Evolutionary conservation across 2,797 vertebrate species (phyloP), one percentile per base, ranked within the genome.

Genomic region (Chelmon rostratus): DNA sequence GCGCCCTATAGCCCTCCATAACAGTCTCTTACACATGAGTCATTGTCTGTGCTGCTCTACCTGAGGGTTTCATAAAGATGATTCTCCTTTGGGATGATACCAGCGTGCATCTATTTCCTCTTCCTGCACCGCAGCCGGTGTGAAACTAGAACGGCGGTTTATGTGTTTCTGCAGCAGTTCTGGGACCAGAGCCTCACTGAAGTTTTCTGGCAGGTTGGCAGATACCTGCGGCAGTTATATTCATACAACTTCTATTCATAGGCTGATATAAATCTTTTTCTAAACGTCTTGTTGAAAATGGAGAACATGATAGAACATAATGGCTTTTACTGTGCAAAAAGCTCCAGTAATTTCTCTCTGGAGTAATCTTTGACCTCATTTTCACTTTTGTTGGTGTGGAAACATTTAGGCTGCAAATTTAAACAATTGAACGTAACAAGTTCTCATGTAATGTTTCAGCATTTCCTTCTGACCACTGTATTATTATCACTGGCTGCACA

Each of bases 51-150:
- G 66, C 73, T 35, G 67, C 73, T 83, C 81, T 35, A 92, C 87
- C 92, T 85, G 86, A 88, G 88, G 90, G 78, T 75, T 91, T 87
- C 78, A 84, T 88, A 76, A 91, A 89, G 84, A 84, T 72, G 78
- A 75, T 87, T 79, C 87, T 88, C 89, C 88, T 88, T 15, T 80
- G 90, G 89, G 88, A 91, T 68, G 76, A 70, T 67, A 76, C 66
- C 68, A 67, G 70, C 73, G 10, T 81, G 73, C 79, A 88, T 89
- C 81, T 82, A 75, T 84, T 86, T 90, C 81, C 85, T 86, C 62
- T 72, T 76, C 62, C 81, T 68, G 81, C 65, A 23, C 58, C 16
- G n/a, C 63, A 18, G 81, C 78, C 49, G 62, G 61, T 85, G 73
- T 88, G 89, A 87, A 92, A 88, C 80, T 46, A 49, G 76, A 89